phyloP scores from a whole-genome alignment of 2,113 vertebrate species.

The Megaceryle maxima region DNA sequence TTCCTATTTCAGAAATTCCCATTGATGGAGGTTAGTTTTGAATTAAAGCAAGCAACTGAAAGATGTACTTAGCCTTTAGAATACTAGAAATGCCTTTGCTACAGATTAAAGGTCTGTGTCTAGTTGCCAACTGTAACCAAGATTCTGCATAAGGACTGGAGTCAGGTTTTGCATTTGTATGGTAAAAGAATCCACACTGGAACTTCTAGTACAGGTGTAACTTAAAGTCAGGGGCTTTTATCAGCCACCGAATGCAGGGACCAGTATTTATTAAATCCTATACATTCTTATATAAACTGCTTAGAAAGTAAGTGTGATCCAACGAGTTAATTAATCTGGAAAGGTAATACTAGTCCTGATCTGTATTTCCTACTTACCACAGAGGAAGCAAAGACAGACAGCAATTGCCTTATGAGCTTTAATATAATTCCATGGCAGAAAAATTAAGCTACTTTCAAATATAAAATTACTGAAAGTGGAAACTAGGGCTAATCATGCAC shows the following conservation, averaged over 20 bases:
- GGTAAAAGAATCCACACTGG: background rate
- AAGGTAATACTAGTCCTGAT: background rate
- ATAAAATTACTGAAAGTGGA: background rate
- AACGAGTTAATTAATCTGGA: background rate
- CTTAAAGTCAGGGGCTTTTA: background rate
- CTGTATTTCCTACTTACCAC: background rate
- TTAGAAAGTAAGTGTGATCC: background rate
- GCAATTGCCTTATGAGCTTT: background rate
- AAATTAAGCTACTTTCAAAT: slow-evolving; percentile 5
- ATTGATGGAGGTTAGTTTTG: background rate
- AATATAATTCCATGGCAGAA: background rate
- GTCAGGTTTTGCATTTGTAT: background rate
- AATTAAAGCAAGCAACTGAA: background rate
- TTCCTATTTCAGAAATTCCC: background rate
- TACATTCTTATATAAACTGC: background rate
- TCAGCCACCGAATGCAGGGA: background rate
- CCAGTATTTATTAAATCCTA: background rate
- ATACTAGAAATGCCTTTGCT: background rate
- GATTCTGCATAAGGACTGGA: background rate
- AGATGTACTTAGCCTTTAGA: background rate
- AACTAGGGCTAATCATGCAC: background rate
- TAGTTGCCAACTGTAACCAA: background rate
- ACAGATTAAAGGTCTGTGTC: background rate
- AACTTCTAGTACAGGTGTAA: background rate
- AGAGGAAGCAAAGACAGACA: background rate